These are phyloP conservation scores for Spicauda simplicius DNA, from an alignment of 2,888 invertebrate species.

Conservation along the genomic window DNA sequence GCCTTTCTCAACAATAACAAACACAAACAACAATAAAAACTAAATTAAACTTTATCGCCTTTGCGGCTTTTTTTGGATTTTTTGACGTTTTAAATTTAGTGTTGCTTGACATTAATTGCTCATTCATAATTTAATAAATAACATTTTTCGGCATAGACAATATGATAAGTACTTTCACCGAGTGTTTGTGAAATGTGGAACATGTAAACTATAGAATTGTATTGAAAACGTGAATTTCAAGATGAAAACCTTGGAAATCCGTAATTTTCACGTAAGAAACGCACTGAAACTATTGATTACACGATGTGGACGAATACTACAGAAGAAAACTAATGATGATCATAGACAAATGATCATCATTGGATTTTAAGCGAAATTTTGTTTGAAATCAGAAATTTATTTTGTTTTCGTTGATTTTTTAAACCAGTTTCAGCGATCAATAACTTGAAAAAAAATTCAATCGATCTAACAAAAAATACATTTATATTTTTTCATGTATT, in stretches of 20 bases:
- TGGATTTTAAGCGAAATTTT: neutral
- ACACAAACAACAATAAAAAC: conserved; percentile 79
- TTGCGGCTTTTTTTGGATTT: conserved; percentile 75
- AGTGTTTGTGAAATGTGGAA: neutral
- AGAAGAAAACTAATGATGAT: conserved; percentile 13
- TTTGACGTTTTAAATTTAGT: conserved; percentile 82
- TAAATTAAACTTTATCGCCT: conserved; percentile 72
- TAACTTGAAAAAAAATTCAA: too few relatives aligned
- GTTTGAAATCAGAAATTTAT: neutral
- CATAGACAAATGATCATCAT: conserved; percentile 15
- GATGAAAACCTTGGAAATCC: neutral
- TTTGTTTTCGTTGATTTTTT: neutral
- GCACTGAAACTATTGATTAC: conserved; percentile 4
- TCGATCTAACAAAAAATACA: too few relatives aligned
- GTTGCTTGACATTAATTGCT: conserved; percentile 80
- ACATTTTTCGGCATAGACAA: conserved; percentile 54
- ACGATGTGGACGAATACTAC: neutral
- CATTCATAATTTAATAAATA: conserved; percentile 64
- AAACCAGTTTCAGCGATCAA: too few relatives aligned
- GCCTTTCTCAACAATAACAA: conserved; percentile 63
- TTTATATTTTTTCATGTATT: too few relatives aligned
- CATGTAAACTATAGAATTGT: neutral
- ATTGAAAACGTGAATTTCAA: neutral
- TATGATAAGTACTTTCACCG: conserved; percentile 36
- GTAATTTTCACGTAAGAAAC: neutral